Percentiles rank a stretch among this genome's conserved stretches.
phyloP scores from a whole-genome alignment of 2,113 vertebrate species.

The Accipiter cooperii region DNA sequence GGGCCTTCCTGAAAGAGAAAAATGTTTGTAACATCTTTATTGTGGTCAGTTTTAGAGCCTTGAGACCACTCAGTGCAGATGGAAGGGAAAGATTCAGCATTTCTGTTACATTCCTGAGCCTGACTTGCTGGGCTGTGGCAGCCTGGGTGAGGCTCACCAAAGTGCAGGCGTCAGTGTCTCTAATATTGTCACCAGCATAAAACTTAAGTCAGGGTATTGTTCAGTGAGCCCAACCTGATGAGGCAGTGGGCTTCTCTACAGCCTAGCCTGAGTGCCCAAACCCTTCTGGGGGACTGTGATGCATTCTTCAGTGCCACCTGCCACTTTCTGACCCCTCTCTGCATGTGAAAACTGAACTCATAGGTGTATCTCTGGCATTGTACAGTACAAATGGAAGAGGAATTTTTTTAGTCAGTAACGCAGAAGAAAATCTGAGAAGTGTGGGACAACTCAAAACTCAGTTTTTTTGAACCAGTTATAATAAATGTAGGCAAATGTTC shows the following conservation, averaged over 20 bases:
- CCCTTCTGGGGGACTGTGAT: background rate
- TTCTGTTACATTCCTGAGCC: background rate
- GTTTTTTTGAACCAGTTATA: background rate
- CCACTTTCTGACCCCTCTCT: background rate
- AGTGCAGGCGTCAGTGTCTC: too few species aligned
- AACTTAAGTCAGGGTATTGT: background rate
- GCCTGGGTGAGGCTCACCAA: background rate
- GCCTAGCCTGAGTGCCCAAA: background rate
- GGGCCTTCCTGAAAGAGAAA: background rate
- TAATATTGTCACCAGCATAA: background rate
- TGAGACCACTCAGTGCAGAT: background rate
- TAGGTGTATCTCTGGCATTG: background rate
- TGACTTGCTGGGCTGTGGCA: background rate
- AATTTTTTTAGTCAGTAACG: background rate
- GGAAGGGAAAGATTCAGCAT: background rate
- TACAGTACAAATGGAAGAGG: background rate
- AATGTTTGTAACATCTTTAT: background rate
- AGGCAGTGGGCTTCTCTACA: background rate
- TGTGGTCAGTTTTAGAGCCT: background rate
- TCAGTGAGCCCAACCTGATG: background rate
- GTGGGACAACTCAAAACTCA: background rate
- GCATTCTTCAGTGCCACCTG: background rate
- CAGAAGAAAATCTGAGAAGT: background rate
- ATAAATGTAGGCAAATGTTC: background rate
- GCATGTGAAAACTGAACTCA: background rate